Evolutionary conservation across 2,888 invertebrate genomes (phyloP).

Genomic region (Aspidiotus rigidus): DNA sequence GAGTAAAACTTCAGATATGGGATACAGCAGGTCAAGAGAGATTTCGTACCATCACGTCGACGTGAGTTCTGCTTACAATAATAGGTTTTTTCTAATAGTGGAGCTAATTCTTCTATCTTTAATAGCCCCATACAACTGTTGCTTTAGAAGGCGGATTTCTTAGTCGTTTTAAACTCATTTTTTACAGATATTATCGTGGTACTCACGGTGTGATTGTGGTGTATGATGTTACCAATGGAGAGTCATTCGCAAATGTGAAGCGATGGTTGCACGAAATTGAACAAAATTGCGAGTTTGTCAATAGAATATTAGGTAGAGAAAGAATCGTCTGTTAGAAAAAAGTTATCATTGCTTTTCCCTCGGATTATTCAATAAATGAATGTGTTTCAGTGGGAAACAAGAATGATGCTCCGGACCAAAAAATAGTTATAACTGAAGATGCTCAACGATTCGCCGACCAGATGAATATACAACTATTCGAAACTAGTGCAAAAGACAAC

Average conservation of each 20-base stretch:
- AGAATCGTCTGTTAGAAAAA: background rate
- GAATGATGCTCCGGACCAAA: slow-evolving; percentile 86
- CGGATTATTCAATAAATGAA: slow-evolving; percentile 18
- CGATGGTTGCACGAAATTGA: slow-evolving; percentile 99
- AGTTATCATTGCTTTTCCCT: background rate
- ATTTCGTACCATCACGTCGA: slow-evolving; percentile 97
- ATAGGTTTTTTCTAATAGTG: background rate
- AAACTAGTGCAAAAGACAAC: slow-evolving; percentile 98
- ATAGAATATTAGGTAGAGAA: slow-evolving; percentile 87
- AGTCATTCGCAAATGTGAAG: slow-evolving; percentile 98
- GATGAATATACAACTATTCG: slow-evolving; percentile 94
- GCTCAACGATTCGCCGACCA: slow-evolving; percentile 94
- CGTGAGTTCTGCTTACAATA: slow-evolving; percentile 49
- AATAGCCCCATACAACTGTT: background rate
- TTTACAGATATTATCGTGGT: slow-evolving; percentile 79
- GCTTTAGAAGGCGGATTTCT: background rate
- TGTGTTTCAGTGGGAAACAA: slow-evolving; percentile 79
- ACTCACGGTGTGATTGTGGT: slow-evolving; percentile 99
- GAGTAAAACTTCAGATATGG: slow-evolving; percentile 95
- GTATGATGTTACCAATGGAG: slow-evolving; percentile 97
- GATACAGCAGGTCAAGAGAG: slow-evolving; percentile 92
- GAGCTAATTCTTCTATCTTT: background rate
- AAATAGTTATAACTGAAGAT: slow-evolving; percentile 94
- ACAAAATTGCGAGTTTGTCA: slow-evolving; percentile 98
- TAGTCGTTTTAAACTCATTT: slow-evolving; percentile 22